Conservation (phyloP, 2,797 vertebrate genomes). For the Hydrolagus colliei region DNA sequence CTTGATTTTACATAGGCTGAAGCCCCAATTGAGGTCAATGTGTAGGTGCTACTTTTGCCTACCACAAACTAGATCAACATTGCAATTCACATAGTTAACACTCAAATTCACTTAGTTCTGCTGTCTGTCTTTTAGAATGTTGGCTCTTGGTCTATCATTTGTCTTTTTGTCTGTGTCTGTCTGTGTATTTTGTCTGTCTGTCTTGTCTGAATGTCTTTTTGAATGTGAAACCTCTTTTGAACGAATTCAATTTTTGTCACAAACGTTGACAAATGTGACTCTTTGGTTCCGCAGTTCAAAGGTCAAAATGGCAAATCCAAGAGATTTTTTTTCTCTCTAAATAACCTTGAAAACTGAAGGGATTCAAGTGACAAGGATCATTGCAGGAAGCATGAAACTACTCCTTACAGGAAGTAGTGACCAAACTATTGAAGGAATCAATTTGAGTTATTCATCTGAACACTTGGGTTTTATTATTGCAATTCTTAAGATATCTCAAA, state of each 20-base stretch:
- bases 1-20: not conserved
- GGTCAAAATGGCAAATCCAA: not conserved
- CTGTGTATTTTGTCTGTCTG: constrained; percentile 13
- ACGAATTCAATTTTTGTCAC: not conserved
- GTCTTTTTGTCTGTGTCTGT: not conserved
- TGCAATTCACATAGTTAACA: too few relatives aligned
- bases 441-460: constrained; percentile 18
- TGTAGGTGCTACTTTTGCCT: not conserved
- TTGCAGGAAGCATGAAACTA: too few relatives aligned
- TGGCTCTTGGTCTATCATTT: not conserved
- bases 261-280: not conserved
- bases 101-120: not conserved
- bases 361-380: not conserved
- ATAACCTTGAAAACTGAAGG: not conserved
- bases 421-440: constrained; percentile 22
- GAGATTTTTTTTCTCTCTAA: constrained; percentile 1
- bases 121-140: constrained; percentile 8
- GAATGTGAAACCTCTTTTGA: constrained; percentile 16
- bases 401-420: constrained; percentile 18
- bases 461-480: not conserved
- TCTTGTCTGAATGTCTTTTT: constrained; percentile 5
- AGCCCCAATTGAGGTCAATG: not conserved
- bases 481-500: not conserved
- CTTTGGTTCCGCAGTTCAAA: constrained; percentile 15
- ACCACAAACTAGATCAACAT: not conserved